Base-by-base conservation (phyloP, 1,140 invertebrate genomes). In the Brachionus sp. region DNA sequence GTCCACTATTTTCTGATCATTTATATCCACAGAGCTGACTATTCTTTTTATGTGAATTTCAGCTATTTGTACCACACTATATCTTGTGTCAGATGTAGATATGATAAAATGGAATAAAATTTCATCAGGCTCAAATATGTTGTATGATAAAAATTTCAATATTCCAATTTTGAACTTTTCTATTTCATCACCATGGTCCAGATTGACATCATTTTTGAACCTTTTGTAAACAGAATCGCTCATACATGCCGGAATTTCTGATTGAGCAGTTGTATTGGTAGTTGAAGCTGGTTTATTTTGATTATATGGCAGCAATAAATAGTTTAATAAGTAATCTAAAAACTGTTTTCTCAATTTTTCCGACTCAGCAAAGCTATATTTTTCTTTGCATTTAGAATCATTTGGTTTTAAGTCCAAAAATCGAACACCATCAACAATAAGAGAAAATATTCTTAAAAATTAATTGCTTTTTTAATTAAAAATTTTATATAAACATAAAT, bases 251-350 rank as follows among this genome's bases (percentile, higher is more conserved):
- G 94, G 94, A 16, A 35, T 80, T 35, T 80, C 77, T 5, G 86
- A 75, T 10, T 84, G 70, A 9, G 83, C 53, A 42, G 80, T 23
- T 7, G 85, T 35, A 33, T 85, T 78, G 7, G 66, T 29, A 25
- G 35, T 57, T 57, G 42, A 35, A 73, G 7, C 25, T 23, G 37
- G 25, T 5, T 68, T 57, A 7, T 82, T 70, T 90, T 84, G 95
- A 93, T 93, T 93, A 88, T 95, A 97, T 46, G 95, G 94, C 29
- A 96, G 88, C 3, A 96, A 87, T 3, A 97, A 87, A 33, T 95
- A 90, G 89, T 96, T 94, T 82, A 94, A 91, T 85, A 95, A 91
- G 88, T 94, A 92, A 84, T 92, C 92, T 10, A 94, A 87, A 23
- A 96, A 91, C 84, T 93, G 90, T 78, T 92, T 92, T 7, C 91